Evolutionary conservation across 1,140 invertebrate species (phyloP).

Genomic region (Drosophila ambigua): DNA sequence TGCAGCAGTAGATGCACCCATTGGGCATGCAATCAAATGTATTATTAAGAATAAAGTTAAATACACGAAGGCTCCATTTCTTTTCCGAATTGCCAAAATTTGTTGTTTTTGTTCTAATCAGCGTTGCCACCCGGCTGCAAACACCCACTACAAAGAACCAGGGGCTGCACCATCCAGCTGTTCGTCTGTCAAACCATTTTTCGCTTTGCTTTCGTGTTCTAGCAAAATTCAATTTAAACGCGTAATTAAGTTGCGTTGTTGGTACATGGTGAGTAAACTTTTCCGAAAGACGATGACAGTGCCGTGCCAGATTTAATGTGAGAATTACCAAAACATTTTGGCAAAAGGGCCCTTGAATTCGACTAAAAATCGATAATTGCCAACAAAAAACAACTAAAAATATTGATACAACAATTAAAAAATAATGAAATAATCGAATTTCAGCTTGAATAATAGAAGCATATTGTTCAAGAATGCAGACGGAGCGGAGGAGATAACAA

Average conservation of each 20-base stretch:
- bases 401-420: slow-evolving; percentile 32
- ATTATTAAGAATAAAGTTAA: slow-evolving; percentile 51
- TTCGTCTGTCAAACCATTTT: slow-evolving; percentile 29
- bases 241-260: slow-evolving; percentile 35
- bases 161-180: neutral
- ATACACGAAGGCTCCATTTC: too few relatives aligned
- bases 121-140: too few relatives aligned
- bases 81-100: neutral
- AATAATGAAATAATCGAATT: slow-evolving; percentile 31
- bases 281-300: neutral
- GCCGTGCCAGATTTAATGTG: neutral
- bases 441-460: slow-evolving; percentile 53
- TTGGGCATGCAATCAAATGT: neutral
- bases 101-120: too few relatives aligned
- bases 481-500: slow-evolving; percentile 58
- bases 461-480: slow-evolving; percentile 54
- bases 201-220: slow-evolving; percentile 44
- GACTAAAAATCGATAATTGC: slow-evolving; percentile 67
- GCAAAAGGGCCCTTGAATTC: slow-evolving; percentile 1
- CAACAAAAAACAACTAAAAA: slow-evolving; percentile 38
- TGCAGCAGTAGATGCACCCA: slow-evolving; percentile 10
- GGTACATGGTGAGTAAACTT: slow-evolving; percentile 17
- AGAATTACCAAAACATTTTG: neutral
- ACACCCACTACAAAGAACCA: too few relatives aligned
- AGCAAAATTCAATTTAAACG: slow-evolving; percentile 36